Evolutionary conservation across 2,113 vertebrate species (phyloP).

Genomic region (western clawed frog (Xenopus tropicalis)): DNA sequence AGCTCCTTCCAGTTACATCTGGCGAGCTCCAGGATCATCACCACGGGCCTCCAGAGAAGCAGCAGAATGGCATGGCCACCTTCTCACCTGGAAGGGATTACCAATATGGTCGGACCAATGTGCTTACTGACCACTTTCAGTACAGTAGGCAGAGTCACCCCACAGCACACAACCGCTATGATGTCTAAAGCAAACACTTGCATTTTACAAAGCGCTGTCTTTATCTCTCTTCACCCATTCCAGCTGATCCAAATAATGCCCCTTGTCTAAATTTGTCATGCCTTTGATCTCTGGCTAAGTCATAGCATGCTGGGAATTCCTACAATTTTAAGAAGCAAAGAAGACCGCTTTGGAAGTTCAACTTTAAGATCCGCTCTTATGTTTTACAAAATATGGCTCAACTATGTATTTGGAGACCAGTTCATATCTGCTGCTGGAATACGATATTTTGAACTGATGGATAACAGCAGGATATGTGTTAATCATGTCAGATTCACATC

Average conservation of each 20-base stretch:
- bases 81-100: slow-evolving; percentile 71
- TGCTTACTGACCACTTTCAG: slow-evolving; percentile 86
- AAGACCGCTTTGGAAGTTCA: neutral
- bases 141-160: slow-evolving; percentile 78
- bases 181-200: slow-evolving; percentile 67
- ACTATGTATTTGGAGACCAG: too few relatives aligned
- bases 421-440: too few relatives aligned
- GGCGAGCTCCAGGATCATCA: slow-evolving; percentile 74
- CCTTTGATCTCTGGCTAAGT: neutral
- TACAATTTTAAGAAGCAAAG: neutral
- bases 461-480: too few relatives aligned
- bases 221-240: neutral
- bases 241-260: neutral
- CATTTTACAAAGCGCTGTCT: neutral
- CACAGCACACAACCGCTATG: slow-evolving; percentile 74
- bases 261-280: neutral
- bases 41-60: slow-evolving; percentile 62
- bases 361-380: neutral
- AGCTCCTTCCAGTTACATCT: slow-evolving; percentile 74
- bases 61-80: slow-evolving; percentile 74
- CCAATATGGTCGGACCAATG: slow-evolving; percentile 71
- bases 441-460: too few relatives aligned
- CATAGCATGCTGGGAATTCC: neutral
- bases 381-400: neutral
- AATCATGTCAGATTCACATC: too few relatives aligned